Percentiles rank a stretch among this genome's conserved stretches.
These are phyloP conservation scores for Silvanus unidentatus DNA, from an alignment of 2,888 invertebrate genomes.

Conservation along the genomic window DNA sequence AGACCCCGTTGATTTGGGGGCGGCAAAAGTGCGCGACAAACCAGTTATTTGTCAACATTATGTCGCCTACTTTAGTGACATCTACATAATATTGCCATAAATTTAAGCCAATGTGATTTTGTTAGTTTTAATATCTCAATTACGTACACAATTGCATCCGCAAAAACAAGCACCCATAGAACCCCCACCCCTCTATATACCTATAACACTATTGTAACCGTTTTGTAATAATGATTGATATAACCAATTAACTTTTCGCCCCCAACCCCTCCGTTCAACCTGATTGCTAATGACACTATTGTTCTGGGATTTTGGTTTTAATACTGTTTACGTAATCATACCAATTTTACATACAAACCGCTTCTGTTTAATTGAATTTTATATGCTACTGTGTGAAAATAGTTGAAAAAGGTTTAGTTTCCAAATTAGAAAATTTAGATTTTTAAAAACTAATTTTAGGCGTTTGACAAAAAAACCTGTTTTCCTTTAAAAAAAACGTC, in stretches of 20 bases:
- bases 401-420: too few relatives aligned
- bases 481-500: too few relatives aligned
- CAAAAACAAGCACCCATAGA: too few relatives aligned
- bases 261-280: slow-evolving; percentile 20
- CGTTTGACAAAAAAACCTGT: too few relatives aligned
- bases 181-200: background rate
- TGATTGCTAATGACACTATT: slow-evolving; percentile 24
- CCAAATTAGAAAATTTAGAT: too few relatives aligned
- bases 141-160: slow-evolving; percentile 20
- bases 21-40: too few relatives aligned
- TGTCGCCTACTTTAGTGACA: slow-evolving; percentile 6
- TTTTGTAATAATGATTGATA: slow-evolving; percentile 28
- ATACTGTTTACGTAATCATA: slow-evolving; percentile 8
- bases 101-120: slow-evolving; percentile 17
- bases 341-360: slow-evolving; percentile 6
- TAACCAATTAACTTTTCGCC: slow-evolving; percentile 26
- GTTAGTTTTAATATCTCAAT: slow-evolving; percentile 24
- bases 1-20: too few relatives aligned
- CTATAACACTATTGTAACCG: slow-evolving; percentile 16
- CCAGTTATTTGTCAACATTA: slow-evolving; percentile 11
- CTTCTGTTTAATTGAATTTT: slow-evolving; percentile 11
- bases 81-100: slow-evolving; percentile 21
- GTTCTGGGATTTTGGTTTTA: slow-evolving; percentile 18
- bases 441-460: too few relatives aligned
- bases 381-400: too few relatives aligned